Conservation (phyloP, 2,888 invertebrate genomes). For the Thereva nobilitata region DNA sequence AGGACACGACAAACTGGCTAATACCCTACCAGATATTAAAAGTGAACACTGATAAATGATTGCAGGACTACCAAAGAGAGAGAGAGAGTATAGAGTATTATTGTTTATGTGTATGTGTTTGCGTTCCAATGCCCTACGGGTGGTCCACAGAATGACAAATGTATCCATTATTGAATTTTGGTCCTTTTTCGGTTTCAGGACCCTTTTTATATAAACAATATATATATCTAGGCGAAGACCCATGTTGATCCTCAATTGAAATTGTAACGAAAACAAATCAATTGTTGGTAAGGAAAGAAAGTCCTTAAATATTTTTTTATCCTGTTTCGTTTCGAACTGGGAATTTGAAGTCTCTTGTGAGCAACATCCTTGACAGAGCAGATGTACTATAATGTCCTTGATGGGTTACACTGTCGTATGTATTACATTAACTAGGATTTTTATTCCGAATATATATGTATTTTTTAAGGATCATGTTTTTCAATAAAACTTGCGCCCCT, state of each 20-base stretch:
- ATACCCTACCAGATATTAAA: constrained; percentile 37
- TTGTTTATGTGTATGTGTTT: constrained; percentile 16
- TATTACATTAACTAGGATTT: too few species aligned
- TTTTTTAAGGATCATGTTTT: too few species aligned
- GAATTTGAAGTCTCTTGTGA: not conserved
- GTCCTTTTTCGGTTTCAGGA: constrained; percentile 18
- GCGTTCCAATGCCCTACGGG: constrained; percentile 38
- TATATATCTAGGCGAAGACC: constrained; percentile 12
- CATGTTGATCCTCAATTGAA: constrained; percentile 42
- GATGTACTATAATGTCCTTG: constrained; percentile 1
- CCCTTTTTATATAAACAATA: constrained; percentile 3
- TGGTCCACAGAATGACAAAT: constrained; percentile 44
- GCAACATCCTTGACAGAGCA: constrained; percentile 10
- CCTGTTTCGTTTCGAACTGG: not conserved
- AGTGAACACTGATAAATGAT: constrained; percentile 38
- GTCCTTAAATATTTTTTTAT: constrained; percentile 16
- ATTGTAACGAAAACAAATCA: constrained; percentile 44
- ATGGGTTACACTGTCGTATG: too few species aligned
- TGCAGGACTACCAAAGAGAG: constrained; percentile 1
- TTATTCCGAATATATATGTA: too few species aligned
- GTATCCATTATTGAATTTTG: constrained; percentile 42
- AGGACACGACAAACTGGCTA: constrained; percentile 37
- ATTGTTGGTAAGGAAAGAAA: constrained; percentile 34
- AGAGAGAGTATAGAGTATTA: not conserved
- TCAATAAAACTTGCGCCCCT: too few species aligned